These are phyloP conservation scores for Amblyraja radiata DNA, from an alignment of 2,797 vertebrate species.

Conservation along the genomic window DNA sequence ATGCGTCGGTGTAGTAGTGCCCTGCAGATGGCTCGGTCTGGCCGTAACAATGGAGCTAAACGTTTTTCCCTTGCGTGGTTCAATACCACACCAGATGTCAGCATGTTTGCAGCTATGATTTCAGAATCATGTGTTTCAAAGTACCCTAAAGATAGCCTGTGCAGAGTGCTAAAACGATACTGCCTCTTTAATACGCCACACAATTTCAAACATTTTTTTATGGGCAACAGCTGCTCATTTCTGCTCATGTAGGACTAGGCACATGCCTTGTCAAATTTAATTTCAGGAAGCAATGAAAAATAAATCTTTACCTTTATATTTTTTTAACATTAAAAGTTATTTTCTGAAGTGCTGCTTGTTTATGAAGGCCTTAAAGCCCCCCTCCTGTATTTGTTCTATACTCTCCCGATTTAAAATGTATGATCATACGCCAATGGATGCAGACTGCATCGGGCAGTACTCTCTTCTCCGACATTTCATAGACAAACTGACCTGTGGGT, in stretches of 20 bases:
- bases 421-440: not conserved
- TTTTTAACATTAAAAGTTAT: not conserved
- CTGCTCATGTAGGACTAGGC: not conserved
- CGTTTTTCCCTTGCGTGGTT: not conserved
- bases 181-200: not conserved
- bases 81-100: not conserved
- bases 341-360: not conserved
- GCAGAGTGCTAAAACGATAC: not conserved
- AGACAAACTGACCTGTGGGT: constrained; percentile 20
- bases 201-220: constrained; percentile 15
- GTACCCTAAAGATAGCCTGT: constrained; percentile 13
- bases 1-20: not conserved
- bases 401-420: not conserved
- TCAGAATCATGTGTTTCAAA: constrained; percentile 5
- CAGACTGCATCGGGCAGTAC: not conserved
- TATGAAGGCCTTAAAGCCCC: not conserved
- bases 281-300: not conserved
- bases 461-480: constrained; percentile 23
- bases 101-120: not conserved
- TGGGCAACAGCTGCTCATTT: not conserved
- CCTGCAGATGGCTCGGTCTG: not conserved
- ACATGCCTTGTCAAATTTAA: not conserved
- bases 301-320: not conserved
- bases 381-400: not conserved
- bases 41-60: not conserved